Percentiles rank a stretch among this genome's conserved stretches.
Conservation (phyloP, 2,113 vertebrate genomes). For the Okapia johnstoni region DNA sequence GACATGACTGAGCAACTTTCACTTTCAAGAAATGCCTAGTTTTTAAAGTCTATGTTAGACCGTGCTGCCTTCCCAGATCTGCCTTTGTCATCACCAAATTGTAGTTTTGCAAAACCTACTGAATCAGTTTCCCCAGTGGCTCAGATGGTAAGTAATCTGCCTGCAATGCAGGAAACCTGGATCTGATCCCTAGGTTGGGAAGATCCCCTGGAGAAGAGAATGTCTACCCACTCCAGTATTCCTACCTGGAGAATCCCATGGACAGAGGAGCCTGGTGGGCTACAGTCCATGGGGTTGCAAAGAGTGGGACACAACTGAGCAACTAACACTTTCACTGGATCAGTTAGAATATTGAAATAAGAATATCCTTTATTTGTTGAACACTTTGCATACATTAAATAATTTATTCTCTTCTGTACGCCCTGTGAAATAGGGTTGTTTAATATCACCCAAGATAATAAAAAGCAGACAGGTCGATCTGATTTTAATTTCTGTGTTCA, state of each 20-base stretch:
- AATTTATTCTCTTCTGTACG: not conserved
- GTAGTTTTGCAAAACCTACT: not conserved
- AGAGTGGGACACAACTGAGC: not conserved
- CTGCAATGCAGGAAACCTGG: not conserved
- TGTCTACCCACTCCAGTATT: not conserved
- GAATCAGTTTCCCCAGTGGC: not conserved
- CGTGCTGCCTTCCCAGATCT: not conserved
- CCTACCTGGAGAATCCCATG: not conserved
- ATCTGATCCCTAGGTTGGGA: not conserved
- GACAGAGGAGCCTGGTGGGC: not conserved
- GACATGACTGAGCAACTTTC: not conserved
- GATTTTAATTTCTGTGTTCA: not conserved
- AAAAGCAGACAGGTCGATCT: not conserved
- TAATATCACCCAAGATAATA: not conserved
- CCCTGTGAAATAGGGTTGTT: not conserved
- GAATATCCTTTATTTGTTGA: not conserved
- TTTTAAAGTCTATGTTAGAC: not conserved
- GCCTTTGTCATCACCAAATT: not conserved
- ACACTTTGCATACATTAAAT: not conserved
- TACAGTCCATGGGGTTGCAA: not conserved
- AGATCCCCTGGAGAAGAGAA: not conserved
- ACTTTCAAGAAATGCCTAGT: not conserved
- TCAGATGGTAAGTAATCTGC: not conserved
- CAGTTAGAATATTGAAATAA: not conserved
- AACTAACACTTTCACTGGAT: not conserved